These are phyloP conservation scores for Pogonognathellus flavescens DNA, from an alignment of 1,140 invertebrate genomes.

Conservation along the genomic window DNA sequence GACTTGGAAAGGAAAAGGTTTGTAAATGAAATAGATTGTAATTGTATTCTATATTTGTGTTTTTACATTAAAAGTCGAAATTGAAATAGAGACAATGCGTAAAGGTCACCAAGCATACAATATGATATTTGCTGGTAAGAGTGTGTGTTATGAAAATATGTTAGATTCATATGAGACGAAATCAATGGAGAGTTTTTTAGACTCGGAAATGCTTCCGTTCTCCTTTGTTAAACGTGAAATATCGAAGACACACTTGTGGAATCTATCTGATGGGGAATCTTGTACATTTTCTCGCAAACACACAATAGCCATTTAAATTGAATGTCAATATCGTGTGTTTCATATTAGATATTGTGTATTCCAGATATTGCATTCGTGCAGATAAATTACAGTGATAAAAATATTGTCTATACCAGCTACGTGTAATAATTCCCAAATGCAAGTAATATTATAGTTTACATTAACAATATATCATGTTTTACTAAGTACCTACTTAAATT, in stretches of 20 bases:
- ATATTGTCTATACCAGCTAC: no score
- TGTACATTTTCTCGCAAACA: not conserved
- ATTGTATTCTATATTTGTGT: no score
- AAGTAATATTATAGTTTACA: no score
- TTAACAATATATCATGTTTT: no score
- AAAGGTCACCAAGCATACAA: not conserved
- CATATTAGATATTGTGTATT: not conserved
- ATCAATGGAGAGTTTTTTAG: not conserved
- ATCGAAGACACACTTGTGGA: not conserved
- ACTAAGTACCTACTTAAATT: no score
- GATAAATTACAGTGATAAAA: no score
- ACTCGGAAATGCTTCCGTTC: constrained; percentile 11
- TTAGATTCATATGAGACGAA: not conserved
- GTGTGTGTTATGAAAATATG: not conserved
- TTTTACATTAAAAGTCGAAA: no score
- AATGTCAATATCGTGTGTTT: not conserved
- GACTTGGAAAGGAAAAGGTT: not conserved
- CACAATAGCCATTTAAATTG: not conserved
- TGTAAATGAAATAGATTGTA: not conserved
- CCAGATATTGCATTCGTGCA: not conserved
- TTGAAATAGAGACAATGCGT: no score
- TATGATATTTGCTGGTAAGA: not conserved
- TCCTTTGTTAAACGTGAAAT: not conserved
- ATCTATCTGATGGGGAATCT: constrained; percentile 1
- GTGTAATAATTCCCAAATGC: no score